phyloP scores from a whole-genome alignment of 35 echinoderm and acorn worm species.

The Nesometra sesokonis region DNA sequence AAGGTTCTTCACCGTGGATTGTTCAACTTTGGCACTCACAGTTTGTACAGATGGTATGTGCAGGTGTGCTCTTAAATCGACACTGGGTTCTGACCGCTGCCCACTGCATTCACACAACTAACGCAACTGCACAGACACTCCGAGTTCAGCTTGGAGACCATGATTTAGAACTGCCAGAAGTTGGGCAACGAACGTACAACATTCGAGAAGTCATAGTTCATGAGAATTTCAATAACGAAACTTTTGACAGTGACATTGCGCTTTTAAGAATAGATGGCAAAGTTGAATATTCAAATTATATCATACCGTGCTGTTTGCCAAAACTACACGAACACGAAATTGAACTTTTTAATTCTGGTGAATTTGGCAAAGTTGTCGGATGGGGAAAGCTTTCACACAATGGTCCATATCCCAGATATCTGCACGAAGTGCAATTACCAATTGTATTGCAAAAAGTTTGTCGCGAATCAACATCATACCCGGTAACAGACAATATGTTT shows the following conservation, averaged over 20 bases:
- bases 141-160: conserved; percentile 2
- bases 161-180: not conserved
- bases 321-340: not conserved
- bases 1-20: conserved; percentile 4
- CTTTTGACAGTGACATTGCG: conserved; percentile 6
- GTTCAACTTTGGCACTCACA: not conserved
- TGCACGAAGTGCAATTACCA: not conserved
- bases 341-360: not conserved
- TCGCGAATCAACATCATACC: not conserved
- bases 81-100: conserved; percentile 11
- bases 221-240: not conserved
- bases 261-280: not conserved
- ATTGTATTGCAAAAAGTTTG: not conserved
- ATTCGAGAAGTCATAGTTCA: conserved; percentile 1
- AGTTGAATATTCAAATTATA: not conserved
- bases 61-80: not conserved
- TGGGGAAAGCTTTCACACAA: not conserved
- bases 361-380: conserved; percentile 3
- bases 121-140: not conserved
- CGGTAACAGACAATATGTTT: conserved; percentile 7
- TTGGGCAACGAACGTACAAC: not conserved
- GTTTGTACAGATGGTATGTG: not conserved
- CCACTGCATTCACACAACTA: not conserved
- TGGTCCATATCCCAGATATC: not conserved
- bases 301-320: conserved; percentile 1